Conservation (phyloP, 2,113 vertebrate species). For the Brachypodius melanocephalos region DNA sequence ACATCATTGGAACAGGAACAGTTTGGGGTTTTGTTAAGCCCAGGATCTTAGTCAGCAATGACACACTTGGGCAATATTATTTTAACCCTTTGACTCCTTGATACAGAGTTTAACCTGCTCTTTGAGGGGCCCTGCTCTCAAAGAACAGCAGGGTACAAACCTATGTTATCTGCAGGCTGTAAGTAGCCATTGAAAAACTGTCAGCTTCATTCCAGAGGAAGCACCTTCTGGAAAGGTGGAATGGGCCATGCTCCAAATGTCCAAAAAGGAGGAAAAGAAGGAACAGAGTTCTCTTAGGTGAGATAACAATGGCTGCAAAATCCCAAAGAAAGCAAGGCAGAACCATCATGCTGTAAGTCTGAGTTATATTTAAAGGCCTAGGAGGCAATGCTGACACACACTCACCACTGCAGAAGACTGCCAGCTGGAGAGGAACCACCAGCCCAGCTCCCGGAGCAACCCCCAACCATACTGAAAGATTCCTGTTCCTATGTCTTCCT, state of each 20-base stretch:
- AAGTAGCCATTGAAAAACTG: background rate
- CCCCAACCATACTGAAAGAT: background rate
- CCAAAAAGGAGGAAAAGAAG: background rate
- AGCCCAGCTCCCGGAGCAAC: background rate
- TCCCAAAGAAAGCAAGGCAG: background rate
- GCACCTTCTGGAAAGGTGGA: background rate
- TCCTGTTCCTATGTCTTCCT: accelerated
- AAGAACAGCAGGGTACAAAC: background rate
- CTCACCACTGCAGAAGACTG: background rate
- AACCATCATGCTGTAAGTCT: background rate
- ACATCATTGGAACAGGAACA: constrained; percentile 34
- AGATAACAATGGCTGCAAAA: background rate
- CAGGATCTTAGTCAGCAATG: constrained; percentile 14
- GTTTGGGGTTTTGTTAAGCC: constrained; percentile 15
- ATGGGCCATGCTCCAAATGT: background rate
- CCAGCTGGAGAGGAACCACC: background rate
- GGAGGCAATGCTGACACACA: background rate
- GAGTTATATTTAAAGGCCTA: background rate
- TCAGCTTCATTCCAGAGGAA: background rate
- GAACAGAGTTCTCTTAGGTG: background rate
- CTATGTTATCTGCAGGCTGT: background rate
- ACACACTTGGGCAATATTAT: constrained; percentile 21
- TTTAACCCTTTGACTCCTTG: constrained; percentile 43
- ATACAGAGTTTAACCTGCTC: background rate
- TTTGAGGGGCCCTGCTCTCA: background rate